Base-by-base conservation (phyloP, 2,888 invertebrate genomes). In the Sinotaia quadrata region DNA sequence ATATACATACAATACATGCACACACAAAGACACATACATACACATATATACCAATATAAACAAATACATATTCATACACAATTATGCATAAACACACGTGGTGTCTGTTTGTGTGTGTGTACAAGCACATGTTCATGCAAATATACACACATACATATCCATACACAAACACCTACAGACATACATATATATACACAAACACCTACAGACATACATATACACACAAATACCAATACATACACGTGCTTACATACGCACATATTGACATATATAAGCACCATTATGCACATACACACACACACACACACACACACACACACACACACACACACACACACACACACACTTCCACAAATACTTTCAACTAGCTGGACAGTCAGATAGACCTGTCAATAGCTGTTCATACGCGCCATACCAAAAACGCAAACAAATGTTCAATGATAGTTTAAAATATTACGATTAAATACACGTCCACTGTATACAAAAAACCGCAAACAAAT, bases 301-400 rank as follows among this genome's bases (percentile, higher is more conserved):
- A 31, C 54, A 54, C 54, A 31, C 54, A 33, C 54, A 31, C 54
- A 54, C 54, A 31, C 58, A 58, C 29, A 49, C 58, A 54, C 56
- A 56, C 56, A 56, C 56, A 56, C 56, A 56, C 56, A 56, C 56
- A 33, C 44, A 44, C 5, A 44, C 44, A 44, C 44, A 44, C 44
- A 44, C 44, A 44, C 5, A 44, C 44, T n/a, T 44, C 18, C 21
- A 44, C 18, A 44, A 44, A 18, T 21, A 44, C 5, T 2, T 18
- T n/a, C 41, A 10, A 41, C 10, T 12, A 12, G 10, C 41, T 15
- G 18, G 41, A 41, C 10, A 18, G 18, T 12, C 15, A 41, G 41
- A 10, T 10, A 41, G 18, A 12, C 10, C 10, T 10, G 10, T 41
- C 10, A 41, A 10, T 10, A 41, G 41, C 10, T 41, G 41, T 41